A percentile compares a stretch with the other conserved stretches of the same genome.
Conservation (phyloP, 2,797 vertebrate genomes). For the Oophaga sylvatica region DNA sequence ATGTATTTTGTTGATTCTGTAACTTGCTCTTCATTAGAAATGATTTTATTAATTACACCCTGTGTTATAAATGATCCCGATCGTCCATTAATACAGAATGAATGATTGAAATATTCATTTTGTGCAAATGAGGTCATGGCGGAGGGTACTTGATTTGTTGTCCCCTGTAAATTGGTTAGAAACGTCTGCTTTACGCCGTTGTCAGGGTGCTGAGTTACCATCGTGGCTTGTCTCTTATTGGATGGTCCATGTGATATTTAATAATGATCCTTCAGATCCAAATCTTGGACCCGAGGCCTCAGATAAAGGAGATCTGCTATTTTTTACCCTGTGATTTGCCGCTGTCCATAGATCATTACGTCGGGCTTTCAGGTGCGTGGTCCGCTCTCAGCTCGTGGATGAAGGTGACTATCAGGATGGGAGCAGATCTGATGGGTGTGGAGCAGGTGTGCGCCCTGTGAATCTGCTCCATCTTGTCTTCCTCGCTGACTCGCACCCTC, state of each 20-base stretch:
- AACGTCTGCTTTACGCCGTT: not conserved
- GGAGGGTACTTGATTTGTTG: not conserved
- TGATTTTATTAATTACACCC: not conserved
- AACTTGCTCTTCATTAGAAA: not conserved
- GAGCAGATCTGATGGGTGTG: conserved; percentile 4
- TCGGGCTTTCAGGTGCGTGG: too few species aligned
- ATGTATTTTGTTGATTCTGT: not conserved
- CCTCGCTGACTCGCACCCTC: conserved; percentile 35
- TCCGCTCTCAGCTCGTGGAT: not conserved
- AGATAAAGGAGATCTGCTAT: not conserved
- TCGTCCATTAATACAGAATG: not conserved
- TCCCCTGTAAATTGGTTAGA: not conserved
- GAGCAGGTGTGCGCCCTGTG: conserved; percentile 50
- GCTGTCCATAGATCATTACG: not conserved
- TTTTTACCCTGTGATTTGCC: not conserved
- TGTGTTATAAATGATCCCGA: not conserved
- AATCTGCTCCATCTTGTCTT: not conserved
- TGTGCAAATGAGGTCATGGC: not conserved
- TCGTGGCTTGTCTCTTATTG: not conserved
- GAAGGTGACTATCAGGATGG: conserved; percentile 25
- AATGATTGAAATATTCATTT: not conserved
- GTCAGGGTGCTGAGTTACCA: not conserved
- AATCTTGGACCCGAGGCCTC: not conserved
- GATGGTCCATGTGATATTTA: not conserved
- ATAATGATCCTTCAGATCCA: not conserved